Evolutionary conservation across 1,140 invertebrate genomes (phyloP).

Genomic region (Ganaspis sp.): DNA sequence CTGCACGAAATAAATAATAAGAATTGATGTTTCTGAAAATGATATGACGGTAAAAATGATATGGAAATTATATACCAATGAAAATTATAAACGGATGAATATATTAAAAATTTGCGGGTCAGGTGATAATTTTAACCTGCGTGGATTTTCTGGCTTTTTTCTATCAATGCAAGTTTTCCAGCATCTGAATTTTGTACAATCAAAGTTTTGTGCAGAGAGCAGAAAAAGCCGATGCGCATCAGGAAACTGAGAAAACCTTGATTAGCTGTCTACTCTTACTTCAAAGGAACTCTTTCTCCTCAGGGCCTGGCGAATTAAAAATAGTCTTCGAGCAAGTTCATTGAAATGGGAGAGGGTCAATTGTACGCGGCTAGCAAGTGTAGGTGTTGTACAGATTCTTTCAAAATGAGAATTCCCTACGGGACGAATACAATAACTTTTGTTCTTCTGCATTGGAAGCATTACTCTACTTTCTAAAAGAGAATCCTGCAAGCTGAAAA

Average conservation of each 20-base stretch:
- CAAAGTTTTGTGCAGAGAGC: background rate
- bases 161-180: background rate
- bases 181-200: slow-evolving; percentile 18
- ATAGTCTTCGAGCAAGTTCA: slow-evolving; percentile 23
- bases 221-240: background rate
- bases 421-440: slow-evolving; percentile 2
- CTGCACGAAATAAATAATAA: too few species aligned
- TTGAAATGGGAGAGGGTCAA: slow-evolving; percentile 15
- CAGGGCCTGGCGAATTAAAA: slow-evolving; percentile 18
- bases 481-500: too few species aligned
- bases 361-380: background rate
- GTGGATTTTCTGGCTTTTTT: background rate
- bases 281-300: slow-evolving; percentile 17
- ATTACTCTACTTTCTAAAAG: background rate
- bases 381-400: slow-evolving; percentile 11
- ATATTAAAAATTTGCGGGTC: too few species aligned
- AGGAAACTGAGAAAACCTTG: slow-evolving; percentile 11
- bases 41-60: too few species aligned
- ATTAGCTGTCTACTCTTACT: slow-evolving; percentile 22
- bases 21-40: too few species aligned
- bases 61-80: too few species aligned
- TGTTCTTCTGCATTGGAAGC: background rate
- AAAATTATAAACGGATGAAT: too few species aligned
- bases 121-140: too few species aligned
- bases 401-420: background rate